These are phyloP conservation scores for Hyperoplus lanceolatus DNA, from an alignment of 2,797 vertebrate species.

Conservation along the genomic window DNA sequence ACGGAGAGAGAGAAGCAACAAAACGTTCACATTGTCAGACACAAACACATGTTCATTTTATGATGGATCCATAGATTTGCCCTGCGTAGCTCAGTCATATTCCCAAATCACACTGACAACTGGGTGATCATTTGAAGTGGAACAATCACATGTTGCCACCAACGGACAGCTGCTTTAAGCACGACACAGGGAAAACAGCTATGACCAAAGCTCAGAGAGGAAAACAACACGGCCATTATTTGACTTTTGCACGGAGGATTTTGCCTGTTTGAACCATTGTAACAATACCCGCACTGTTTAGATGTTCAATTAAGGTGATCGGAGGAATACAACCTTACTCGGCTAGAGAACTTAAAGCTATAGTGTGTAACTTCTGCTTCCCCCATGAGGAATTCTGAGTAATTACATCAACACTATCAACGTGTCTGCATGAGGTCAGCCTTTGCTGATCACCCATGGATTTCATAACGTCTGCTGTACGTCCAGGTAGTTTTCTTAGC, in stretches of 20 bases:
- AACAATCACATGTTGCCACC: slow-evolving; percentile 74
- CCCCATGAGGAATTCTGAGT: no score
- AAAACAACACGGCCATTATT: slow-evolving; percentile 69
- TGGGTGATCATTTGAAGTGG: slow-evolving; percentile 62
- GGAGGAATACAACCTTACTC: slow-evolving; percentile 15
- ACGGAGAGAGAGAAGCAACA: slow-evolving; percentile 35
- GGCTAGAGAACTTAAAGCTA: neutral
- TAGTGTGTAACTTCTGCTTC: no score
- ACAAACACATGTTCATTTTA: slow-evolving; percentile 51
- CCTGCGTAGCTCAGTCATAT: slow-evolving; percentile 50
- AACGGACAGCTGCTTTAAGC: slow-evolving; percentile 52
- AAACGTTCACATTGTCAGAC: slow-evolving; percentile 70
- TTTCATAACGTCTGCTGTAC: no score
- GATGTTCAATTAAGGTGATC: slow-evolving; percentile 33
- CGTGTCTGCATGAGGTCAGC: no score
- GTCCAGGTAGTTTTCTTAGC: no score
- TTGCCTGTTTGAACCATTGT: slow-evolving; percentile 29
- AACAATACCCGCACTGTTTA: slow-evolving; percentile 30
- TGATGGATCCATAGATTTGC: slow-evolving; percentile 47
- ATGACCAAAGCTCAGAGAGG: slow-evolving; percentile 48
- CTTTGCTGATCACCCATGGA: no score
- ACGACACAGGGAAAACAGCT: slow-evolving; percentile 55
- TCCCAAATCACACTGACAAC: slow-evolving; percentile 45
- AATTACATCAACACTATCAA: no score
- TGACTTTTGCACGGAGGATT: slow-evolving; percentile 47